phyloP scores from a whole-genome alignment of 2,797 vertebrate genomes.

The Sardinella longiceps region DNA sequence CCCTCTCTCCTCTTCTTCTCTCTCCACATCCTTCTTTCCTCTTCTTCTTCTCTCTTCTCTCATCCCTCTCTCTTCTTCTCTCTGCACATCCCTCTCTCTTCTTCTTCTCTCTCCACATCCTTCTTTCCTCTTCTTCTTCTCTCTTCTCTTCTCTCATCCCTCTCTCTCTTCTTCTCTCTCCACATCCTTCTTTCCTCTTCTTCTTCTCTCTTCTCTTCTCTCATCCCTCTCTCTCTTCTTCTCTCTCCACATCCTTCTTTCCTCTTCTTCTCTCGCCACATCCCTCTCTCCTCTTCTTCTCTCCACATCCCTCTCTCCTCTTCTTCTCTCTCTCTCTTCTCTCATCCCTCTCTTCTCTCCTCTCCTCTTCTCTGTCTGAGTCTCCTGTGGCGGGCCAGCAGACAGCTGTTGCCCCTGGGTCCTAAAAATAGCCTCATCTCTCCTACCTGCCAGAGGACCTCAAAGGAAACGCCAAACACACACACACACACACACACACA shows the following conservation, averaged over 20 bases:
- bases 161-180: no score
- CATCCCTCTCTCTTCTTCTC: neutral
- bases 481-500: neutral
- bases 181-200: no score
- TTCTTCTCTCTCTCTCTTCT: no score
- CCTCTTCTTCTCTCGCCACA: no score
- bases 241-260: no score
- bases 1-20: neutral
- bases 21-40: neutral
- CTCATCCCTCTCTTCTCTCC: neutral
- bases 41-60: neutral
- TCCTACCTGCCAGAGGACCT: neutral
- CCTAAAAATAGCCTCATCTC: neutral
- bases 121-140: neutral
- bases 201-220: neutral
- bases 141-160: neutral
- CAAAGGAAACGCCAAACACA: neutral
- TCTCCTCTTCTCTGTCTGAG: no score
- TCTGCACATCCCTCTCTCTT: neutral
- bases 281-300: no score
- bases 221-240: no score
- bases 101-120: neutral
- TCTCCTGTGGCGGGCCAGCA: neutral
- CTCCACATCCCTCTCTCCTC: no score
- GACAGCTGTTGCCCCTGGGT: constrained; percentile 19